A percentile compares a stretch with the other conserved stretches of the same genome.
Conservation (phyloP, 2,113 vertebrate species). For the Ovis canadensis region DNA sequence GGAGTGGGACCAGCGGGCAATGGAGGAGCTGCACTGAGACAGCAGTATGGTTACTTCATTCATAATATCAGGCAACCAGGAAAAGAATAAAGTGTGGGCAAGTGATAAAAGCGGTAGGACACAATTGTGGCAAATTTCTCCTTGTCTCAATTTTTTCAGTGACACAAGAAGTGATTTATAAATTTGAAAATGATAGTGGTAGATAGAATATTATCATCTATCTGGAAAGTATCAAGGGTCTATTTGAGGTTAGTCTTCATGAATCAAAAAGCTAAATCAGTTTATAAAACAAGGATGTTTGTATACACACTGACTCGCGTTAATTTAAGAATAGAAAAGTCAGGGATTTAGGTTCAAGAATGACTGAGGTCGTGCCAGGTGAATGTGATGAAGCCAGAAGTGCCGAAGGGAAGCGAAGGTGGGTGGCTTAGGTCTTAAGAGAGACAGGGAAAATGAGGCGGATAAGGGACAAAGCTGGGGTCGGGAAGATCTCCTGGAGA, state of each 20-base stretch:
- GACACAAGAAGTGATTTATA: background rate
- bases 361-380: background rate
- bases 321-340: background rate
- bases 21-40: background rate
- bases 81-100: background rate
- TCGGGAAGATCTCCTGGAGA: background rate
- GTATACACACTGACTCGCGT: background rate
- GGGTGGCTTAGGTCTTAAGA: background rate
- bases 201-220: background rate
- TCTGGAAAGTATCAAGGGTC: background rate
- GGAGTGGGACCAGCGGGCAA: too few relatives aligned
- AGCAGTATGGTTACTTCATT: background rate
- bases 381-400: background rate
- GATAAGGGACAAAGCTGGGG: background rate
- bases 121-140: background rate
- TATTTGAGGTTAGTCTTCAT: background rate
- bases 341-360: background rate
- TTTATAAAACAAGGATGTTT: background rate
- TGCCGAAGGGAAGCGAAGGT: background rate
- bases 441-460: background rate
- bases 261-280: background rate
- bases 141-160: background rate
- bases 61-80: background rate
- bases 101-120: background rate
- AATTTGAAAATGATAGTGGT: background rate